Conservation (phyloP, 2,888 invertebrate species). For the Leistus spinibarbis region DNA sequence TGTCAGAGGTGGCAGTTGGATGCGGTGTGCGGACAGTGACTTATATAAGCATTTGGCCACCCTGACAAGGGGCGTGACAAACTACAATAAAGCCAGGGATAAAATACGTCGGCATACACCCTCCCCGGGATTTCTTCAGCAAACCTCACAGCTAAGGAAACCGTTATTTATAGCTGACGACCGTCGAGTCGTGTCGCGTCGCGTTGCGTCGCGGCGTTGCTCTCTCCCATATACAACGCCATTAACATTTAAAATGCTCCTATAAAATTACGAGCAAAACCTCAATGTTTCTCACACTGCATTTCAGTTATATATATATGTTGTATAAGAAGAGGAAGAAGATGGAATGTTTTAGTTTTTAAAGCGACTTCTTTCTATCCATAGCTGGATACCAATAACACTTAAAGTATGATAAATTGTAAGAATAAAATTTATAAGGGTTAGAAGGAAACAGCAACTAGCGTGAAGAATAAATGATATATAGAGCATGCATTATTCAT, state of each 20-base stretch:
- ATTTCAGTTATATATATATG: conserved; percentile 8
- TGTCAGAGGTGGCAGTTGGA: conserved; percentile 15
- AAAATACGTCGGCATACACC: conserved; percentile 44
- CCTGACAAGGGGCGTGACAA: conserved; percentile 48
- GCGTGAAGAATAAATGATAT: conserved; percentile 56
- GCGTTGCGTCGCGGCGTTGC: neutral
- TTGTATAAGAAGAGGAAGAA: neutral
- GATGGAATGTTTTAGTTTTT: neutral
- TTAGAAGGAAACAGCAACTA: conserved; percentile 40
- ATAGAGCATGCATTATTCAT: conserved; percentile 68
- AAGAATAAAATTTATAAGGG: conserved; percentile 43
- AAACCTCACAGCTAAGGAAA: conserved; percentile 34
- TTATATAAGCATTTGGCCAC: conserved; percentile 46
- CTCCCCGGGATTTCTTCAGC: conserved; percentile 29
- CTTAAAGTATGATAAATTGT: conserved; percentile 42
- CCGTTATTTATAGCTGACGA: conserved; percentile 31
- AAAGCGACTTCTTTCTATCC: conserved; percentile 18
- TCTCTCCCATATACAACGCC: neutral
- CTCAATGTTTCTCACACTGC: neutral
- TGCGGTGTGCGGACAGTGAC: conserved; percentile 42
- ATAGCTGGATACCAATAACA: conserved; percentile 40
- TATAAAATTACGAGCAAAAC: conserved; percentile 22
- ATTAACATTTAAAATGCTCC: conserved; percentile 31
- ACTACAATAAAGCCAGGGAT: conserved; percentile 47
- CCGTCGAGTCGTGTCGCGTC: conserved; percentile 12